Base-by-base conservation (phyloP, 1,140 invertebrate species). In the Solen grandis region DNA sequence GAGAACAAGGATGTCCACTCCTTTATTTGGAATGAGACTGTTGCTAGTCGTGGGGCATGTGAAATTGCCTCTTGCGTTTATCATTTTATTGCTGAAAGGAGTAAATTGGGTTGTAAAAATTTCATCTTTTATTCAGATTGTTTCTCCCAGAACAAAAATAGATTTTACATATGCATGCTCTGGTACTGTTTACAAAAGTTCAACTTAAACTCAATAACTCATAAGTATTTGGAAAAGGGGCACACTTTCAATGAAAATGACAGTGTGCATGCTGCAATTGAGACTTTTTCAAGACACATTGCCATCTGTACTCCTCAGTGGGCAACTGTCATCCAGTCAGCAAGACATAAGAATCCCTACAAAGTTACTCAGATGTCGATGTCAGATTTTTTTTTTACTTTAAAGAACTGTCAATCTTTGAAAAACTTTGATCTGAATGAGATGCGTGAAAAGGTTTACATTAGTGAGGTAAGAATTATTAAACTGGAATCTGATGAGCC, bases 91-190 rank as follows among this genome's bases (percentile, higher is more conserved):
- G 38, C 57, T 46, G 36, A 27, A 29, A 62, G 13, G 31, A 19
- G n/a, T 60, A 27, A 16, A 35, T 1, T 38, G 33, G 57, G 57
- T 14, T 25, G 33, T 29, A 74, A 74, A 46, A 55, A 38, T 8
- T 62, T 74, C 25, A 74, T 74, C 19, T 62, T 74, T 62, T 73
- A 60, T 46, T 62, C 72, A 38, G 72, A 74, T 33, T 60, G 57
- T 27, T 25, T 29, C 10, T 22, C 33, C n/a, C 72, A 74, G 29
- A 74, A 74, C 27, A 74, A 74, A 46, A 74, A 74, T 33, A 74
- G 27, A 41, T 62, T 46, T 16, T 74, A 62, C 25, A 38, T 73
- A 14, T 16, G 35, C 19, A 74, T 74, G 72, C 33, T 74, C 22
- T 74, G 57, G 72, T 62, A 62, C 31, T 38, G 36, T 16, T 27